These are phyloP conservation scores for Myrmophylax atrothorax DNA, from an alignment of 2,113 vertebrate species.

Conservation along the genomic window DNA sequence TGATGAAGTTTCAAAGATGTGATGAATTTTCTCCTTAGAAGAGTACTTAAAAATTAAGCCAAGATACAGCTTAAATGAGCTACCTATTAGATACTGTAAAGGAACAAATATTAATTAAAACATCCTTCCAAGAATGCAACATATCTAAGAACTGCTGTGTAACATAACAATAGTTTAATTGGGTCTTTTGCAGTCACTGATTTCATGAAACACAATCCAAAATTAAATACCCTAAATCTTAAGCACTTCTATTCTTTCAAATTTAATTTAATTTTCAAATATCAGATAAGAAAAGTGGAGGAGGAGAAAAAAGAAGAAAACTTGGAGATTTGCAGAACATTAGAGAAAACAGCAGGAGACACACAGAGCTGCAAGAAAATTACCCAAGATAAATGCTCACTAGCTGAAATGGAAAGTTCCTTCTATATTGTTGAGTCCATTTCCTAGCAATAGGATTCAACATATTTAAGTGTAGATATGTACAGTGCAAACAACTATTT, in stretches of 20 bases:
- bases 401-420: not conserved
- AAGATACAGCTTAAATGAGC: not conserved
- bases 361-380: not conserved
- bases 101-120: not conserved
- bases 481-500: not conserved
- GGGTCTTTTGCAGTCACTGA: not conserved
- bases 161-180: not conserved
- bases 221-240: not conserved
- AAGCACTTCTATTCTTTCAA: not conserved
- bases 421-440: not conserved
- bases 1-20: not conserved
- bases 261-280: not conserved
- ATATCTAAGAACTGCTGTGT: not conserved
- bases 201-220: not conserved
- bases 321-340: not conserved
- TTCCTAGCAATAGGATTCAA: not conserved
- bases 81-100: not conserved
- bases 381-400: not conserved
- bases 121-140: not conserved
- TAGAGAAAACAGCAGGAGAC: not conserved
- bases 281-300: not conserved
- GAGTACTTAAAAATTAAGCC: not conserved
- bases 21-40: not conserved
- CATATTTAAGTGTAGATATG: not conserved
- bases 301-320: not conserved